These are phyloP conservation scores for Formica aserva DNA, from an alignment of 2,888 invertebrate species.

Conservation along the genomic window DNA sequence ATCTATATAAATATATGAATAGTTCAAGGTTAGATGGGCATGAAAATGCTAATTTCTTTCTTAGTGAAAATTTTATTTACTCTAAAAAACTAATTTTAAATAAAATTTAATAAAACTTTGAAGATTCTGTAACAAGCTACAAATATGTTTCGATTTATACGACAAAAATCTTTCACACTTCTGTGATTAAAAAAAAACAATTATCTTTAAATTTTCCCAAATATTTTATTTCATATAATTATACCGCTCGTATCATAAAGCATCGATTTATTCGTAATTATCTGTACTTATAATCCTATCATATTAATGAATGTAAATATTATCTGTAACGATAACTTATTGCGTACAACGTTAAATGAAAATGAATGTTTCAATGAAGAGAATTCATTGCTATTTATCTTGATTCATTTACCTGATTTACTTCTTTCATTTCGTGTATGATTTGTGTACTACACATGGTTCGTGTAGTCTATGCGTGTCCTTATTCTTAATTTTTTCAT, in stretches of 20 bases:
- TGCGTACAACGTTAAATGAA: background rate
- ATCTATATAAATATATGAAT: background rate
- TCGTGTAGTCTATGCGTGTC: background rate
- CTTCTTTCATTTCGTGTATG: background rate
- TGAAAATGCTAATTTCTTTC: background rate
- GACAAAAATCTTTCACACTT: background rate
- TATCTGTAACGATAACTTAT: background rate
- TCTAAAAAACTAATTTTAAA: background rate
- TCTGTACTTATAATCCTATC: background rate
- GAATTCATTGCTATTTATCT: background rate
- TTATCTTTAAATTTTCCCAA: background rate
- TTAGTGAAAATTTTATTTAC: background rate
- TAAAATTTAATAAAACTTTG: background rate
- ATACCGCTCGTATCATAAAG: background rate
- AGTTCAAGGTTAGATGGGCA: background rate
- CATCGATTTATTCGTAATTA: background rate
- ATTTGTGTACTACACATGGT: background rate
- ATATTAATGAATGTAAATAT: background rate
- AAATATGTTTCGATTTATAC: background rate
- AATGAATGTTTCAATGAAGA: background rate
- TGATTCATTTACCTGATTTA: background rate
- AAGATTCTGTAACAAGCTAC: background rate
- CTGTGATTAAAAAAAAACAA: background rate
- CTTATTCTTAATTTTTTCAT: background rate
- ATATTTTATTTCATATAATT: slow-evolving; percentile 2